Base-by-base conservation (phyloP, 2,888 invertebrate genomes). In the Heliconius sara region DNA sequence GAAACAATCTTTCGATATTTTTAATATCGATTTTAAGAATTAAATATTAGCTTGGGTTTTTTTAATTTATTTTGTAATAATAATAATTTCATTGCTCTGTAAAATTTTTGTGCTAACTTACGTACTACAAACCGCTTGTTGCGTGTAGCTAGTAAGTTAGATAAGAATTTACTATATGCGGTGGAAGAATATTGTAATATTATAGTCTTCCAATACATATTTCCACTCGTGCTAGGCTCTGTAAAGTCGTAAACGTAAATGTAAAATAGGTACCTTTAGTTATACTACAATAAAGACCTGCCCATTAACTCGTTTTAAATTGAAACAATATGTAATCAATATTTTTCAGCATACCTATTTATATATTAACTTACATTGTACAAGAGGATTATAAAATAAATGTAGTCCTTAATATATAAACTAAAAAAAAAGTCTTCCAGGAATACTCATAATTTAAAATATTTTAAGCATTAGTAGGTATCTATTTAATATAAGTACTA, bases 1-100 rank as follows among this genome's bases (percentile, higher is more conserved):
- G 82, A 84, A 80, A 82, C 79, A 80, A 81, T 82, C 79, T 76
- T 72, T 68, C 39, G 76, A 63, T 65, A 47, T 79, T 70, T 52
- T 70, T 43, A 75, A 63, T 60, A 67, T 71, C 63, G 12, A 43
- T 60, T 78, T 74, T 74, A 16, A 73, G 6, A 30, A 72, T 72
- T 57, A 2, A 2, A 34, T 73, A 52, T 60, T 34, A 22, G n/a
- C 6, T 73, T 22, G 5, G 19, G n/a, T 43, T 3, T 52, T 52
- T 57, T 72, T 22, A 0, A 30, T 12, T 72, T 12, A 12, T 52
- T 52, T 27, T n/a, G 47, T n/a, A n/a, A 16, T 25, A 43, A 60
- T 27, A 70, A 66, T 16, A 65, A 27, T 78, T 79, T 76, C 65
- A 65, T 70, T 76, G 75, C 43, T 70, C 10, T 71, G 70, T 5